Evolutionary conservation across 92 coral and sea anemone genomes (phyloP).

Genomic region (Paramuricea clavata): DNA sequence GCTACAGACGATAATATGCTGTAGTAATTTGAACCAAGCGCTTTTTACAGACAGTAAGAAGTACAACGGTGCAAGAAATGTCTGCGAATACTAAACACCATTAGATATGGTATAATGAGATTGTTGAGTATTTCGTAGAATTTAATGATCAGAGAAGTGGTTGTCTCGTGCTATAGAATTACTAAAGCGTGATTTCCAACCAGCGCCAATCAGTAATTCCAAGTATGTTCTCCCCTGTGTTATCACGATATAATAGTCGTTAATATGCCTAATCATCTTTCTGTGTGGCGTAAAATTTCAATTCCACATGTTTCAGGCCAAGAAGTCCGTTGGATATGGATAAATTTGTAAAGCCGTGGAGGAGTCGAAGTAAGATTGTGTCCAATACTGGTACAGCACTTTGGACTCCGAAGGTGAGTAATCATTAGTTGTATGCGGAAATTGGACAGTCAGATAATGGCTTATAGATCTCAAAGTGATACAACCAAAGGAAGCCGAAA

Average conservation of each 20-base stretch:
- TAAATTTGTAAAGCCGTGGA: conserved; percentile 90
- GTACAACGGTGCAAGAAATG: background rate
- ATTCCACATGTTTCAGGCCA: background rate
- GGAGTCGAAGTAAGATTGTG: conserved; percentile 89
- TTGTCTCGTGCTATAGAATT: background rate
- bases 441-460: background rate
- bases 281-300: conserved; percentile 9
- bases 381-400: conserved; percentile 94
- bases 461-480: background rate
- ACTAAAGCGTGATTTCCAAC: background rate
- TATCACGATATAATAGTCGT: background rate
- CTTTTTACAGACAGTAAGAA: background rate
- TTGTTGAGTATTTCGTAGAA: conserved; percentile 1
- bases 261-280: conserved; percentile 6
- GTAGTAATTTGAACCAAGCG: conserved; percentile 21
- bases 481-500: background rate
- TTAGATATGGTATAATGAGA: background rate
- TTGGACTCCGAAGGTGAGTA: conserved; percentile 92
- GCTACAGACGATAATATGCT: conserved; percentile 26
- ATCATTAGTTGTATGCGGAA: background rate
- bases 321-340: background rate
- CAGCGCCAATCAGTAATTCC: conserved; percentile 18
- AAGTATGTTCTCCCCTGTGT: conserved; percentile 21
- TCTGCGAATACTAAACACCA: background rate
- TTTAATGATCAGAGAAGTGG: background rate